phyloP scores from a whole-genome alignment of 2,888 invertebrate species.

The Polyploca ridens region DNA sequence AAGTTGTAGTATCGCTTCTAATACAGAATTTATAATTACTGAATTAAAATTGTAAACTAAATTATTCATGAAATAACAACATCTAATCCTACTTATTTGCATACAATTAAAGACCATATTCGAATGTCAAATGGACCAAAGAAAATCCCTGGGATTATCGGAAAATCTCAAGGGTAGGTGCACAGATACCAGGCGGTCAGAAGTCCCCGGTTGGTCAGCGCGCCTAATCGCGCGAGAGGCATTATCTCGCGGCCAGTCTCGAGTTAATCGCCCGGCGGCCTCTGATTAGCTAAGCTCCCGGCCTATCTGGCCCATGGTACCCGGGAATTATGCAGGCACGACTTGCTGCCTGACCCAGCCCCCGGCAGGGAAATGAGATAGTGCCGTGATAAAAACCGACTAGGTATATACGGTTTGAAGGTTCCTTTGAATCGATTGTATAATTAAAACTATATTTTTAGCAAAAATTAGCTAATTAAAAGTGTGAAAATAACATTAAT shows the following conservation, averaged over 20 bases:
- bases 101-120: conserved; percentile 28
- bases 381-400: conserved; percentile 34
- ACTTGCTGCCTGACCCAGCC: conserved; percentile 53
- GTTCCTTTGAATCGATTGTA: neutral
- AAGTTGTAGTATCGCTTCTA: neutral
- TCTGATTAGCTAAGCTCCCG: conserved; percentile 80
- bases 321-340: conserved; percentile 75
- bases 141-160: conserved; percentile 56
- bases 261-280: conserved; percentile 76
- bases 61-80: conserved; percentile 19
- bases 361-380: conserved; percentile 50
- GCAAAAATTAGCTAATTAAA: neutral
- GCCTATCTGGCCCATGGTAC: conserved; percentile 69
- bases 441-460: neutral
- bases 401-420: conserved; percentile 10
- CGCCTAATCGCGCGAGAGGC: conserved; percentile 79
- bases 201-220: conserved; percentile 72
- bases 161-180: conserved; percentile 55
- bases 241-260: conserved; percentile 74
- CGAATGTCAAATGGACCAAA: conserved; percentile 52
- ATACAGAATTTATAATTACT: conserved; percentile 2
- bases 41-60: conserved; percentile 5
- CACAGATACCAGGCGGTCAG: conserved; percentile 62
- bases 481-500: neutral
- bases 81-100: conserved; percentile 24